phyloP scores from a whole-genome alignment of 2,797 vertebrate species.

The Fundulus diaphanus region DNA sequence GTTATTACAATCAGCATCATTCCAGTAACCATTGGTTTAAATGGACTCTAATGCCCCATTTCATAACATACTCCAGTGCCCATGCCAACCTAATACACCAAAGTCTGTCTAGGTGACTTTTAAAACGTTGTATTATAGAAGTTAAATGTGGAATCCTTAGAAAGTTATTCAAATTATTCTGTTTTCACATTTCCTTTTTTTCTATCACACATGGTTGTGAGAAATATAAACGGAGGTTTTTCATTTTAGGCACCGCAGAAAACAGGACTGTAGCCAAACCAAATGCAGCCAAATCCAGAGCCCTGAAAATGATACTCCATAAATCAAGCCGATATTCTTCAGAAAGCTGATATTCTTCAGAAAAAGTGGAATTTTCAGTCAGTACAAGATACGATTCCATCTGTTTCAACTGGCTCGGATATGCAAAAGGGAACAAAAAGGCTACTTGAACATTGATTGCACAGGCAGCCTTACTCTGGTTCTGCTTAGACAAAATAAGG shows the following conservation, averaged over 20 bases:
- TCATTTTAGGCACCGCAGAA: background rate
- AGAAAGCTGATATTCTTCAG: slow-evolving; percentile 1
- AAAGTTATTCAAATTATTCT: background rate
- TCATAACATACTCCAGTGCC: background rate
- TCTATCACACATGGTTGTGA: background rate
- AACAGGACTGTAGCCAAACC: background rate
- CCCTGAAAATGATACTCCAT: background rate
- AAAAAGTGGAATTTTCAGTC: slow-evolving; percentile 15
- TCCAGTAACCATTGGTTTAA: background rate
- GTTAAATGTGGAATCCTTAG: background rate
- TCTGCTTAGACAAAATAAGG: background rate
- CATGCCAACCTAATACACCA: background rate
- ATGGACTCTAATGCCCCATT: background rate
- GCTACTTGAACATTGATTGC: slow-evolving; percentile 10
- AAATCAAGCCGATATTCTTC: slow-evolving; percentile 22
- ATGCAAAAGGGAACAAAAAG: slow-evolving; percentile 21
- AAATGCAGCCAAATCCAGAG: slow-evolving; percentile 1
- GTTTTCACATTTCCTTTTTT: background rate
- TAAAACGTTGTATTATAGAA: background rate
- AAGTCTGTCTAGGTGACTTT: background rate
- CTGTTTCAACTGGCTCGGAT: slow-evolving; percentile 40
- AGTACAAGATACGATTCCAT: slow-evolving; percentile 32
- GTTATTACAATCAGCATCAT: too few relatives aligned
- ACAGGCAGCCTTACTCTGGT: background rate
- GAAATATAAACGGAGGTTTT: background rate